phyloP scores from a whole-genome alignment of 1,140 invertebrate species.

The Lasioglossum albipes region DNA sequence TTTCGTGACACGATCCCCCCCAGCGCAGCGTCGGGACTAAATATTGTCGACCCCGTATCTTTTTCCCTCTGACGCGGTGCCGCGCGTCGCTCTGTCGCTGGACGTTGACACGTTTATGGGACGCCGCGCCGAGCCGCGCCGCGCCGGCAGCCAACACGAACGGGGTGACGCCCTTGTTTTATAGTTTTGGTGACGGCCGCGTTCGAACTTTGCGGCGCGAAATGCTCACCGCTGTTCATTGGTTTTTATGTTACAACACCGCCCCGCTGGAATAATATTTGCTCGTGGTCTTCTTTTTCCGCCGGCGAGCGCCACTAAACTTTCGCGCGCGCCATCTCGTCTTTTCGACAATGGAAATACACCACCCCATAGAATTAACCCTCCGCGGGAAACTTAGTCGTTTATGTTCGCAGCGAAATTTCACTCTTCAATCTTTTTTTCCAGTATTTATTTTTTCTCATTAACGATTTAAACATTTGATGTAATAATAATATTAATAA shows the following conservation, averaged over 20 bases:
- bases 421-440: too few species aligned
- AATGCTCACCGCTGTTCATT: slow-evolving; percentile 10
- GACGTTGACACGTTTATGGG: slow-evolving; percentile 58
- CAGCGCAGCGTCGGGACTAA: slow-evolving; percentile 45
- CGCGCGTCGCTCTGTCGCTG: background rate
- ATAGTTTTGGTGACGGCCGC: slow-evolving; percentile 51
- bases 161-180: slow-evolving; percentile 53
- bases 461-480: too few species aligned
- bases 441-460: too few species aligned
- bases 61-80: background rate
- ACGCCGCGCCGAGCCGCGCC: background rate
- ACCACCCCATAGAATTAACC: too few species aligned
- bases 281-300: background rate
- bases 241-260: slow-evolving; percentile 31
- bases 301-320: too few species aligned
- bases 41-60: slow-evolving; percentile 57
- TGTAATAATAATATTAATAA: too few species aligned
- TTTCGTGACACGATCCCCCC: slow-evolving; percentile 55
- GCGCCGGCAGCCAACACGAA: background rate
- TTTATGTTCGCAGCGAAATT: too few species aligned
- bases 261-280: slow-evolving; percentile 18
- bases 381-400: too few species aligned
- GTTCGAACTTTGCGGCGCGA: slow-evolving; percentile 1
- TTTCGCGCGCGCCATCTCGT: too few species aligned
- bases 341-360: too few species aligned